phyloP scores from a whole-genome alignment of 1,140 invertebrate genomes.

The Papilio polyxenes region DNA sequence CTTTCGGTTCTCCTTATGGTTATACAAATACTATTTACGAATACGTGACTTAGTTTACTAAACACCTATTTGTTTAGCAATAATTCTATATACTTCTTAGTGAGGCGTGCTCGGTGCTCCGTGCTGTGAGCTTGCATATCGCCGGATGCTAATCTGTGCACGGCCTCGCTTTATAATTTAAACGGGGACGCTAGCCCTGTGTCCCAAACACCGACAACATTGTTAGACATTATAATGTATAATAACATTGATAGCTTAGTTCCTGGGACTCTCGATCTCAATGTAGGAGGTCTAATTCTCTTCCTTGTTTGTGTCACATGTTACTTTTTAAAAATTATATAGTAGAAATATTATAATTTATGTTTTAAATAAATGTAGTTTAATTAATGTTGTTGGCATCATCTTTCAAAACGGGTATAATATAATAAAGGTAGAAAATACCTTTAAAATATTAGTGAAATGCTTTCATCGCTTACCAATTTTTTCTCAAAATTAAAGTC shows the following conservation, averaged over 20 bases:
- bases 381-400: too few species aligned
- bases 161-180: constrained; percentile 52
- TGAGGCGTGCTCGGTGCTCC: background rate
- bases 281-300: background rate
- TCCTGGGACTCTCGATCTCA: background rate
- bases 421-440: background rate
- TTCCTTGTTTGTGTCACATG: background rate
- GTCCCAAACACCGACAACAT: constrained; percentile 7
- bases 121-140: constrained; percentile 12
- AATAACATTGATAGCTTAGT: constrained; percentile 26
- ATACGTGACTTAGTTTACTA: background rate
- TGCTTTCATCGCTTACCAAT: background rate
- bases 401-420: too few species aligned
- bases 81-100: constrained; percentile 25
- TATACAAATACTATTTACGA: constrained; percentile 1
- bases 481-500: background rate
- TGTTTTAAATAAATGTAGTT: background rate
- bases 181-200: constrained; percentile 37
- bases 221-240: constrained; percentile 19
- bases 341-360: background rate
- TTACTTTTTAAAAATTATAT: background rate
- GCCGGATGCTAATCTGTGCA: constrained; percentile 58
- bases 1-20: background rate
- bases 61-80: constrained; percentile 24
- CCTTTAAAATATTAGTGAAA: background rate